Evolutionary conservation across 2,888 invertebrate genomes (phyloP).

Genomic region (Synanthedon myopaeformis): DNA sequence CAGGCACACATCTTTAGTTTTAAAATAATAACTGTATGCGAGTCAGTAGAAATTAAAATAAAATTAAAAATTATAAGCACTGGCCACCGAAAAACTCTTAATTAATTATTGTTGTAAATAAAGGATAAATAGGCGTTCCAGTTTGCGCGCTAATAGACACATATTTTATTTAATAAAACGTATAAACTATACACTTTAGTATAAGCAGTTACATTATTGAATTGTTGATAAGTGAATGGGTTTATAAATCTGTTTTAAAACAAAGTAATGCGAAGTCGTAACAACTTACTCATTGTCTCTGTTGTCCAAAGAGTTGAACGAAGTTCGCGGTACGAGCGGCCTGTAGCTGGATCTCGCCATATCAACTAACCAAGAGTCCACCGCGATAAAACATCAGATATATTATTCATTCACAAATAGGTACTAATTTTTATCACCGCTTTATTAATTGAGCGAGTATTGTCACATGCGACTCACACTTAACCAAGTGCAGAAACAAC

Average conservation of each 20-base stretch:
- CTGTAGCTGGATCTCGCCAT: slow-evolving; percentile 62
- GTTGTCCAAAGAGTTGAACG: slow-evolving; percentile 47
- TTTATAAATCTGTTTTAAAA: not conserved
- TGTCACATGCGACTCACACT: not conserved
- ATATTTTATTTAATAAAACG: no score
- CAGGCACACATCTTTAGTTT: no score
- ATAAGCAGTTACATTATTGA: no score
- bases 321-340: slow-evolving; percentile 53
- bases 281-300: slow-evolving; percentile 47
- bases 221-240: no score
- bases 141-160: no score
- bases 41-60: no score
- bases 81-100: no score
- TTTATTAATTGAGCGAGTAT: slow-evolving; percentile 26
- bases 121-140: no score
- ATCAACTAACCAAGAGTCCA: slow-evolving; percentile 6
- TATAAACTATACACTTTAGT: no score
- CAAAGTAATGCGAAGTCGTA: not conserved
- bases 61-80: no score
- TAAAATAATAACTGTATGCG: no score
- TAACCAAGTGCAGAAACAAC: slow-evolving; percentile 27
- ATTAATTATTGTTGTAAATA: no score
- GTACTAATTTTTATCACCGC: slow-evolving; percentile 2
- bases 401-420: slow-evolving; percentile 4
- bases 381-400: not conserved